phyloP scores from a whole-genome alignment of 2,113 vertebrate species.

The Cyprinodon brontotheroides region DNA sequence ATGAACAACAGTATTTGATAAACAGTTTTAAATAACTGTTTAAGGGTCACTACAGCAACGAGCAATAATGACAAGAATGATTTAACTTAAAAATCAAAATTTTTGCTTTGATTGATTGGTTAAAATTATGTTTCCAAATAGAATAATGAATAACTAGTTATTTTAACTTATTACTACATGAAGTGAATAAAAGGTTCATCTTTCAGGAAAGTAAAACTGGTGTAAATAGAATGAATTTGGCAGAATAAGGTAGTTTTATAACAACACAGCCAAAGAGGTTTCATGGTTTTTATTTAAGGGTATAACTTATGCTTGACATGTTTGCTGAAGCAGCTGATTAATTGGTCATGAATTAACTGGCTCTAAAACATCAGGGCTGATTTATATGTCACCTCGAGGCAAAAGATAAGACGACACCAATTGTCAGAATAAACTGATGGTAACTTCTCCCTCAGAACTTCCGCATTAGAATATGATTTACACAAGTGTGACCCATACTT shows the following conservation, averaged over 20 bases:
- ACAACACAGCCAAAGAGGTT: background rate
- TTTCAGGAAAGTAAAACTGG: background rate
- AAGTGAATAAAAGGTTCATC: background rate
- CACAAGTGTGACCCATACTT: background rate
- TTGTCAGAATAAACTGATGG: background rate
- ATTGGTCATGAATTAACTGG: background rate
- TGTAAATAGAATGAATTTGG: background rate
- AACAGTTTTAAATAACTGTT: too few species aligned
- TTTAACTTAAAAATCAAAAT: background rate
- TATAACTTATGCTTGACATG: background rate
- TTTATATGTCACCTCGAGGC: background rate
- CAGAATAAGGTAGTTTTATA: background rate
- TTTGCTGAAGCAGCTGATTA: background rate
- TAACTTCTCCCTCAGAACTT: background rate
- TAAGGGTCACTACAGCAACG: too few species aligned
- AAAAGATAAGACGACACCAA: background rate
- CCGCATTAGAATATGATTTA: background rate
- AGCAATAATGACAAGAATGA: background rate
- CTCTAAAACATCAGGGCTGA: background rate
- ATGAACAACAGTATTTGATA: too few species aligned
- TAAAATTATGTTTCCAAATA: background rate
- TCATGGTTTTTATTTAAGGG: background rate
- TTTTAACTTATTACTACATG: background rate
- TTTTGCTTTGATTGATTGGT: background rate
- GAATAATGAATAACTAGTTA: background rate